Percentiles rank a stretch among this genome's conserved stretches.
These are phyloP conservation scores for Lepidocyrtinus sp. DNA, from an alignment of 2,888 invertebrate species.

Conservation along the genomic window DNA sequence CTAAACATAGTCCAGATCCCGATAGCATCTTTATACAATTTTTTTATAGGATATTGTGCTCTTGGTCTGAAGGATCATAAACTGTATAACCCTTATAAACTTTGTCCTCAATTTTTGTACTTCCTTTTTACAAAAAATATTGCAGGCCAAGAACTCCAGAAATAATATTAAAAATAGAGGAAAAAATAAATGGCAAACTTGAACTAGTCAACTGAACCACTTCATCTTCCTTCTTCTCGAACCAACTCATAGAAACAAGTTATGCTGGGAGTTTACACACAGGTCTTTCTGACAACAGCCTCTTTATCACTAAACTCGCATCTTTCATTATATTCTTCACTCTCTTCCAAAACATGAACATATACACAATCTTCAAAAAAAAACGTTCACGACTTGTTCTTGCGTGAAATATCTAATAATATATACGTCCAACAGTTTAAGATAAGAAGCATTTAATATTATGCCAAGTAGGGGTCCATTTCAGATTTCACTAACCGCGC, in stretches of 20 bases:
- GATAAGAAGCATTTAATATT: no score
- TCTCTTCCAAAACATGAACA: background rate
- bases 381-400: constrained; percentile 40
- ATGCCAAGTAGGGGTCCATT: background rate
- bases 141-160: background rate
- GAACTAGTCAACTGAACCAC: constrained; percentile 43
- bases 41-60: no score
- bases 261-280: background rate
- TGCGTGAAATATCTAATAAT: constrained; percentile 50
- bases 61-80: no score
- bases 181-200: constrained; percentile 50
- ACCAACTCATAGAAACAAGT: background rate
- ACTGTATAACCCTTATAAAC: constrained; percentile 19
- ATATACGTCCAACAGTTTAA: constrained; percentile 33
- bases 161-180: constrained; percentile 21
- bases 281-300: constrained; percentile 15
- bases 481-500: background rate
- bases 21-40: no score
- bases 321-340: constrained; percentile 35
- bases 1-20: no score
- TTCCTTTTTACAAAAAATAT: background rate
- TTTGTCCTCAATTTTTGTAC: constrained; percentile 20
- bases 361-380: no score
- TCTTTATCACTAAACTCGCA: constrained; percentile 37
- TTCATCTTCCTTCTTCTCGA: constrained; percentile 24